Percentiles rank a stretch among this genome's conserved stretches.
Evolutionary conservation across 2,888 invertebrate species (phyloP).

Genomic region (Tiliacea aurago): DNA sequence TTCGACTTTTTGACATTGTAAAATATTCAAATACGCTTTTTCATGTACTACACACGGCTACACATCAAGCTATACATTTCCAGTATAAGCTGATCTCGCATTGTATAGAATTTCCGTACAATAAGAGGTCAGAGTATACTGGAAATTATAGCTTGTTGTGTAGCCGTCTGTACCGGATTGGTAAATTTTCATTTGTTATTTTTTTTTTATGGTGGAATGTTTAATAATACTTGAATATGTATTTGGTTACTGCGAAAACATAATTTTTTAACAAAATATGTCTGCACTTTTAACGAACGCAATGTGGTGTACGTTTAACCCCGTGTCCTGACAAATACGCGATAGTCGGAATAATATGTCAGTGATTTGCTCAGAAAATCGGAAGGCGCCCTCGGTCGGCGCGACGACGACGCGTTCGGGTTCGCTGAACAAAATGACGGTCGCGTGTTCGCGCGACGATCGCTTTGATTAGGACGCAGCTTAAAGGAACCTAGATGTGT

Average conservation of each 20-base stretch:
- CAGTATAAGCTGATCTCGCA: too few species aligned
- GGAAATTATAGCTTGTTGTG: too few species aligned
- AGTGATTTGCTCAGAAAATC: not conserved
- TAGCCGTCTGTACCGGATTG: too few species aligned
- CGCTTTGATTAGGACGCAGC: not conserved
- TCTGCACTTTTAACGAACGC: not conserved
- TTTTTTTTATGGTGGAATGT: conserved; percentile 1
- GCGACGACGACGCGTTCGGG: not conserved
- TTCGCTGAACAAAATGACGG: not conserved
- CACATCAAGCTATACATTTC: too few species aligned
- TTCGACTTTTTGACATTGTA: conserved; percentile 44
- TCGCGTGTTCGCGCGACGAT: not conserved
- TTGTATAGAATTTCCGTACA: too few species aligned
- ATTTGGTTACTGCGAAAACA: not conserved
- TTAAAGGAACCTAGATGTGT: not conserved
- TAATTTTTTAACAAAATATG: not conserved
- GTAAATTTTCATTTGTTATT: conserved; percentile 13
- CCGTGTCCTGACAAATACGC: not conserved
- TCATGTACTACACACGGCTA: too few species aligned
- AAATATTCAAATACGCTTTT: conserved; percentile 57
- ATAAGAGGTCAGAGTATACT: too few species aligned
- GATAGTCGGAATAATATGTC: not conserved
- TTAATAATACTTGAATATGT: conserved; percentile 9
- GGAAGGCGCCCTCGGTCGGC: not conserved
- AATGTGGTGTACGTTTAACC: not conserved